Evolutionary conservation across 2,113 vertebrate genomes (phyloP).

Genomic region (Merops nubicus): DNA sequence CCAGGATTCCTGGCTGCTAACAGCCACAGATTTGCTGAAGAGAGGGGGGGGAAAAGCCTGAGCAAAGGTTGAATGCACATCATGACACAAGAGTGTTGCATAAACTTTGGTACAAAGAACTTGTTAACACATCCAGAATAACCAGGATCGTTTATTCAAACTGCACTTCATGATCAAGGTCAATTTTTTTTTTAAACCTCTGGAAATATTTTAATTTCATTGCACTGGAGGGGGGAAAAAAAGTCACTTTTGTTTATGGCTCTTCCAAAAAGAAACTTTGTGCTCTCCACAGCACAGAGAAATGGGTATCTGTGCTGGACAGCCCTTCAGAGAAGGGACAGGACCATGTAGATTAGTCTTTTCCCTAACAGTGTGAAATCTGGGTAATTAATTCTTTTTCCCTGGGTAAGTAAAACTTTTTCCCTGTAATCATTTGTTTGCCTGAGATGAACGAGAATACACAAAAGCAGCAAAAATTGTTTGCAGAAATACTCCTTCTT

Average conservation of each 20-base stretch:
- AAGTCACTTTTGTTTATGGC: background rate
- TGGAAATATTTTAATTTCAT: background rate
- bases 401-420: background rate
- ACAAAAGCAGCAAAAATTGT: background rate
- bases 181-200: background rate
- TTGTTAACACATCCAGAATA: background rate
- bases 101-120: background rate
- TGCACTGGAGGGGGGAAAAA: background rate
- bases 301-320: background rate
- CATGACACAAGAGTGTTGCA: background rate
- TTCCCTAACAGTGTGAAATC: background rate
- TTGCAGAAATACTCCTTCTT: background rate
- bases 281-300: background rate
- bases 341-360: background rate
- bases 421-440: rapidly evolving
- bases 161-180: background rate
- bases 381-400: background rate
- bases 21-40: background rate
- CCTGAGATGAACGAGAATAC: background rate
- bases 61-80: background rate
- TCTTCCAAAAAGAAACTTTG: background rate
- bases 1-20: background rate
- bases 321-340: background rate
- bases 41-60: background rate
- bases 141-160: background rate